These are phyloP conservation scores for Blastobasis lacticolella DNA, from an alignment of 2,888 invertebrate genomes.

Conservation along the genomic window DNA sequence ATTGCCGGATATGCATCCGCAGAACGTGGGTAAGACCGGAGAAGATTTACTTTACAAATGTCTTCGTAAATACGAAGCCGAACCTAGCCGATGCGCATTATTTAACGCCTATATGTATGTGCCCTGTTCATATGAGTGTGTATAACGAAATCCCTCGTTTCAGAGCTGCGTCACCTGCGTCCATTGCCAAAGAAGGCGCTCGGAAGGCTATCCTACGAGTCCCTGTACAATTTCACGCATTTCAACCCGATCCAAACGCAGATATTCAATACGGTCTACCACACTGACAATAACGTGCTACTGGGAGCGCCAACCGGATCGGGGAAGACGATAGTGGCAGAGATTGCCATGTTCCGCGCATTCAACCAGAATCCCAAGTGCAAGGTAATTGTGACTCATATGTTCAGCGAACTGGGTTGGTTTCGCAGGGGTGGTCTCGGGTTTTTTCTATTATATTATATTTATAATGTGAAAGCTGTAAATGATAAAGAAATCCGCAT, in stretches of 20 bases:
- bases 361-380: conserved; percentile 86
- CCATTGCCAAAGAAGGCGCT: conserved; percentile 91
- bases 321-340: conserved; percentile 98
- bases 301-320: conserved; percentile 97
- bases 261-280: conserved; percentile 96
- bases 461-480: too few relatives aligned
- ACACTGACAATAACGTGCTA: conserved; percentile 94
- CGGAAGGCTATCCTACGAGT: conserved; percentile 83
- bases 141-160: conserved; percentile 12
- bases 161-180: conserved; percentile 90
- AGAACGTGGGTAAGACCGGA: conserved; percentile 82
- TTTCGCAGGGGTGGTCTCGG: too few relatives aligned
- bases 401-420: too few relatives aligned
- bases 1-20: conserved; percentile 92
- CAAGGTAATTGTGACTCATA: conserved; percentile 69
- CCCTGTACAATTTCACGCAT: conserved; percentile 91
- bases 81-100: too few relatives aligned
- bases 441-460: too few relatives aligned
- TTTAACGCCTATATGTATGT: too few relatives aligned
- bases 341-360: conserved; percentile 95
- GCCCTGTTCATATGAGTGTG: too few relatives aligned
- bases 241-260: conserved; percentile 99
- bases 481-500: too few relatives aligned
- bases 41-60: not conserved
- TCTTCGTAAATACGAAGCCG: too few relatives aligned